A percentile compares a stretch with the other conserved stretches of the same genome.
These are phyloP conservation scores for Aquatica leii DNA, from an alignment of 2,888 invertebrate species.

Conservation along the genomic window DNA sequence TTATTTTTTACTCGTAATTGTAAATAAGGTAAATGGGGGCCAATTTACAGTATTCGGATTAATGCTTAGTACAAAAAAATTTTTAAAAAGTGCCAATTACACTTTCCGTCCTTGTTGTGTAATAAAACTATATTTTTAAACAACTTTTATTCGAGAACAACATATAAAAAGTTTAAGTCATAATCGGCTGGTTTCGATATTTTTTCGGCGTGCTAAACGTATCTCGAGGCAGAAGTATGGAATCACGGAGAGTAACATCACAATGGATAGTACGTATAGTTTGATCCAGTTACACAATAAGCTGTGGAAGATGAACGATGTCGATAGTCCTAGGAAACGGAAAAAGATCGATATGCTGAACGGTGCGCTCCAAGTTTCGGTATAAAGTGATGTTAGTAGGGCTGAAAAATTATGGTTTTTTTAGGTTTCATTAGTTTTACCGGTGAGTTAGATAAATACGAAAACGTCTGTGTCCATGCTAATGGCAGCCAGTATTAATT, in stretches of 20 bases:
- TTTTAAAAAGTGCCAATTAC: constrained; percentile 6
- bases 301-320: constrained; percentile 71
- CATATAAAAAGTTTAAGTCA: constrained; percentile 38
- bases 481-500: too few species aligned
- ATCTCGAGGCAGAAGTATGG: constrained; percentile 66
- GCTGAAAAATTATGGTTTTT: too few species aligned
- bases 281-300: constrained; percentile 66
- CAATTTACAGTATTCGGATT: background rate
- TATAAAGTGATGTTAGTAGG: constrained; percentile 58
- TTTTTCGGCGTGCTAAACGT: constrained; percentile 47
- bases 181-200: constrained; percentile 49
- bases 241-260: constrained; percentile 63
- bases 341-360: constrained; percentile 65
- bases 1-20: constrained; percentile 1
- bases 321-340: constrained; percentile 68
- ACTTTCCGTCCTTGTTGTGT: constrained; percentile 13
- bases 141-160: too few species aligned
- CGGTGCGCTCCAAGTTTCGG: constrained; percentile 62
- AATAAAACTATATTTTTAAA: constrained; percentile 11
- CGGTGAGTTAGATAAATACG: background rate
- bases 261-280: constrained; percentile 61
- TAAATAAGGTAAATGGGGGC: constrained; percentile 11
- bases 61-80: background rate
- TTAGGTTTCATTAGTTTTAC: background rate
- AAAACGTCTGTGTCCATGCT: too few species aligned